A percentile compares a stretch with the other conserved stretches of the same genome.
Evolutionary conservation across 2,797 vertebrate species (phyloP).

Genomic region (Tauraco hartlaubi): DNA sequence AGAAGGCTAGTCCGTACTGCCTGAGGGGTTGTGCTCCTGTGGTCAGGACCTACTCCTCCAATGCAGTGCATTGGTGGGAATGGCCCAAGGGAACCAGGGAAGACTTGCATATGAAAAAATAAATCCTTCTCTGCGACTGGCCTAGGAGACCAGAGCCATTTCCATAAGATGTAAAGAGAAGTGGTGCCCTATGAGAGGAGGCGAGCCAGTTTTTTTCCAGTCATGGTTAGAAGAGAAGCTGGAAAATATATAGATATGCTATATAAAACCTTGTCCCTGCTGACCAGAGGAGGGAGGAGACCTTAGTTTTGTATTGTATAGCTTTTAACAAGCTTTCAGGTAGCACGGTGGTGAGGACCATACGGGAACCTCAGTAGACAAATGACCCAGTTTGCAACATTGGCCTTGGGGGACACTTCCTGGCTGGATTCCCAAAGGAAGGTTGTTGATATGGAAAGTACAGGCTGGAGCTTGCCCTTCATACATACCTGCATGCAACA

Average conservation of each 20-base stretch:
- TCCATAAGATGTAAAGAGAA: not conserved
- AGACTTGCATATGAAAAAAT: not conserved
- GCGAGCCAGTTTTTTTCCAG: not conserved
- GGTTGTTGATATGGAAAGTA: not conserved
- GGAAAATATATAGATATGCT: not conserved
- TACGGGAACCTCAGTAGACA: not conserved
- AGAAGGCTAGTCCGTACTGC: not conserved
- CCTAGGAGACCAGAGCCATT: not conserved
- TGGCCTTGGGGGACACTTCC: conserved; percentile 13
- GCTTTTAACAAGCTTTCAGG: not conserved
- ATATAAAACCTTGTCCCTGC: not conserved
- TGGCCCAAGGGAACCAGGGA: not conserved
- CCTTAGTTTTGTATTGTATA: not conserved
- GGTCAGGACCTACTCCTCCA: not conserved
- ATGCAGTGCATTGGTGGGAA: not conserved
- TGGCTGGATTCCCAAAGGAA: conserved; percentile 58
- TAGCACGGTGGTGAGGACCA: not conserved
- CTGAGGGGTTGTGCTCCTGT: not conserved
- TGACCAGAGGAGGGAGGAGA: not conserved
- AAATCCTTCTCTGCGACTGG: not conserved
- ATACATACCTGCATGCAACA: conserved; percentile 63
- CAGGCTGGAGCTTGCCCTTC: conserved; percentile 63
- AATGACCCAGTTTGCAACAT: conserved; percentile 16
- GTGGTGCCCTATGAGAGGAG: not conserved
- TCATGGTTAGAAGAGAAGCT: not conserved